Percentiles rank a stretch among this genome's conserved stretches.
These are phyloP conservation scores for Menidia beryllina DNA, from an alignment of 2,113 vertebrate species.

Conservation along the genomic window DNA sequence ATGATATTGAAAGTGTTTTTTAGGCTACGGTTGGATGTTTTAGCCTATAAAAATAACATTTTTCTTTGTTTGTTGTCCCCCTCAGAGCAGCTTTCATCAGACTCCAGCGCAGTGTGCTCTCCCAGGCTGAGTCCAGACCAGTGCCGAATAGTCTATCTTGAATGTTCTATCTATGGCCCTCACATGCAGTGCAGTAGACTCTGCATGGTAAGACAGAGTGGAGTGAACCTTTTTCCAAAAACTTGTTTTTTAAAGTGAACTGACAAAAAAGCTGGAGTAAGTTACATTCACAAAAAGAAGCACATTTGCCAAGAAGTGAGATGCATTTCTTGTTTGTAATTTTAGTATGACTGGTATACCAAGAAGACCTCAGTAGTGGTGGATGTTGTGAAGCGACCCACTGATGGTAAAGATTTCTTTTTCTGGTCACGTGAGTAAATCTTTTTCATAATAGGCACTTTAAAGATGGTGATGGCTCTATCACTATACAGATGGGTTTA, in stretches of 20 bases:
- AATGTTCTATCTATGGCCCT: constrained; percentile 83
- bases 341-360: constrained; percentile 94
- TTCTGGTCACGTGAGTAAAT: not conserved
- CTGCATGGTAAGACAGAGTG: constrained; percentile 84
- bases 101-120: constrained; percentile 82
- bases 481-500: constrained; percentile 84
- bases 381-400: constrained; percentile 83
- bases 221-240: not conserved
- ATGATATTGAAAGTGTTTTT: too few relatives aligned
- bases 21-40: too few relatives aligned
- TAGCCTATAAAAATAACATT: constrained; percentile 5
- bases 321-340: constrained; percentile 7
- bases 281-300: not conserved
- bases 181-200: constrained; percentile 90
- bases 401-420: constrained; percentile 78
- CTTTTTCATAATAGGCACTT: not conserved
- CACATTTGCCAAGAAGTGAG: not conserved
- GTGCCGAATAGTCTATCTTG: constrained; percentile 89
- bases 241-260: not conserved
- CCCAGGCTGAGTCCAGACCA: constrained; percentile 94
- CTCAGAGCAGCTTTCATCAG: constrained; percentile 88
- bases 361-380: constrained; percentile 89
- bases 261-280: not conserved
- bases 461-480: constrained; percentile 4
- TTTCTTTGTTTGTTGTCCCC: constrained; percentile 20